phyloP scores from a whole-genome alignment of 2,113 vertebrate genomes.

The Rhinolophus ferrumequinum region DNA sequence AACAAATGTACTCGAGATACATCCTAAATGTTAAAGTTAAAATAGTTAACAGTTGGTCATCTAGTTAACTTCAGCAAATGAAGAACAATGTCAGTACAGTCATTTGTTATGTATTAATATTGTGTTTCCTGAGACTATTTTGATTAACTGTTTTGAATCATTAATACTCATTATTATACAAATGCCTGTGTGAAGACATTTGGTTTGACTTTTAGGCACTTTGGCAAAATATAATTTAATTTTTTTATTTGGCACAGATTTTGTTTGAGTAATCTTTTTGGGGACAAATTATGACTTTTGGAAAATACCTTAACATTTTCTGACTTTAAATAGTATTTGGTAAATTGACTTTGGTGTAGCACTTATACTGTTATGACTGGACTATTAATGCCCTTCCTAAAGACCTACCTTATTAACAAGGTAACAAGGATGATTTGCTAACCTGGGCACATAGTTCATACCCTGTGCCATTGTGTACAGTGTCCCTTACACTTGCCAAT shows the following conservation, averaged over 20 bases:
- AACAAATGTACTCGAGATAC: not conserved
- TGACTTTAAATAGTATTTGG: conserved; percentile 15
- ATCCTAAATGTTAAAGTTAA: not conserved
- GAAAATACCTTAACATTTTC: conserved; percentile 37
- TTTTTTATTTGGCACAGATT: conserved; percentile 9
- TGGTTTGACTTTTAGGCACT: conserved; percentile 7
- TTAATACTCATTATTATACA: not conserved
- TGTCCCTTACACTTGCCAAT: not conserved
- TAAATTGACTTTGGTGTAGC: not conserved
- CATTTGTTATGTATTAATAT: not conserved
- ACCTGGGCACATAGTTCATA: not conserved
- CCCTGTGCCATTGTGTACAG: not conserved
- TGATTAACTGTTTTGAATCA: not conserved
- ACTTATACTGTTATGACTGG: not conserved
- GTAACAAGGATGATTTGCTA: not conserved
- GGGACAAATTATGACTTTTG: not conserved
- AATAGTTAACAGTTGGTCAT: not conserved
- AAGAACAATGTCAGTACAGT: not conserved
- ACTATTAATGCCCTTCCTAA: not conserved
- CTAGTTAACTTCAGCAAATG: not conserved
- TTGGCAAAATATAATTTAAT: not conserved
- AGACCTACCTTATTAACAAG: not conserved
- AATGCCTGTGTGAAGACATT: not conserved
- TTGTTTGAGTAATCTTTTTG: conserved; percentile 39
- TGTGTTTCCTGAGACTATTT: not conserved